Evolutionary conservation across 2,113 vertebrate genomes (phyloP), one percentile per base, ranked within the genome.

Genomic region (Ptyas mucosa): DNA sequence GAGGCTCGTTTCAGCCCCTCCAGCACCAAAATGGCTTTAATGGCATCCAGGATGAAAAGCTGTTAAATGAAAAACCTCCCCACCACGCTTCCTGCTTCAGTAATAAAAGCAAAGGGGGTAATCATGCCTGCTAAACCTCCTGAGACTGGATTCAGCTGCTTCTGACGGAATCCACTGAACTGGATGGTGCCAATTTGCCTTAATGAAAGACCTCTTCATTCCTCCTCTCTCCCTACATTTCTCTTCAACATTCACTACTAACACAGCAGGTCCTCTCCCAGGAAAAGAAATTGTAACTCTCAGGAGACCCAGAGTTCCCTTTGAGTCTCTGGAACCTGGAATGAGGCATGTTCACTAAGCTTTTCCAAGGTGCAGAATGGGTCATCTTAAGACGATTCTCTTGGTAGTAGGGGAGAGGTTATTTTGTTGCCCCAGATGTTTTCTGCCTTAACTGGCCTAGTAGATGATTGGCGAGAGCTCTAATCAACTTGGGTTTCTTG

Each of bases 11-110:
- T 0, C 55, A 23, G 46, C 88, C 55, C 91, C 89, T 69, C 53
- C 93, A 93, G 49, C 0, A 88, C 51, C 90, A 81, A 93, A 6
- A 91, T 43, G 57, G 43, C 0, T 9, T 49, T 49, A 8, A 1
- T 43, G 51, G 1, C 9, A 34, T 20, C 14, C 26, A 94, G 87
- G 46, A 94, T 92, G 90, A 93, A 91, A 91, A 81, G 57, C 94
- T 81, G 39, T 87, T 95, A 81, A 93, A 58, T 94, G 90, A 94
- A 95, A 94, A 95, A 94, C 94, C 94, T 95, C 94, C 93, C 90
- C 52, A n/a, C 90, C 29, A 34, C 54, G 51, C 53, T 18, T 54
- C 34, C 87, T 29, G 15, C 34, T 46, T 39, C 46, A 34, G 1
- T 39, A 29, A 26, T 24, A 89, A 61, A 12, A 23, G 4, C 9